Evolutionary conservation across 2,113 vertebrate species (phyloP), one percentile per base, ranked within the genome.

Genomic region (Dicrurus megarhynchus): DNA sequence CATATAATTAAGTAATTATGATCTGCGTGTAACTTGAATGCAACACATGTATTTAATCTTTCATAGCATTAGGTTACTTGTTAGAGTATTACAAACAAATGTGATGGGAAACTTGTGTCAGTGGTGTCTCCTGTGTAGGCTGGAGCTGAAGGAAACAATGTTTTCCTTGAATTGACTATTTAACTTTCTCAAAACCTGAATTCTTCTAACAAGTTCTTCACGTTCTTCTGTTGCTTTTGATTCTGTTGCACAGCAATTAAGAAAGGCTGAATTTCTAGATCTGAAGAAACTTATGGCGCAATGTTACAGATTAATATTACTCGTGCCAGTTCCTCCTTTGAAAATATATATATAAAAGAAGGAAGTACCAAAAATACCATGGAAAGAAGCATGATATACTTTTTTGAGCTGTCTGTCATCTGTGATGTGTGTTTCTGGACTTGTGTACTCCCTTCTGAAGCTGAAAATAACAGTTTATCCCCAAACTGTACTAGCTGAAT

Each of bases 1-100:
- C 86, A 84, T 93, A 81, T 89, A 93, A 97, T 97, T 96, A 94
- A 84, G 87, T 75, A 96, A 96, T 95, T 96, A 90, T 49, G 57
- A 93, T 53, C 67, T 74, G 79, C 77, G 61, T 1, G 3, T 41
- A 81, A 69, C 65, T 92, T 82, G 74, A 93, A 91, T 73, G 30
- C 81, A 76, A 87, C 93, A 94, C 53, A 79, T 92, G 91, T 42
- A 75, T 89, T 84, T 90, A 93, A 96, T 97, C 74, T 93, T 82
- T 71, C 41, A 39, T 79, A 93, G 49, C 32, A 73, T 87, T 92
- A 93, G 86, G 73, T 93, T 92, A 37, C 88, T 97, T 84, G 64
- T 89, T 84, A 87, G 46, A 22, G 32, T 46, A 87, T 84, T 90
- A 76, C 35, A 96, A 96, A 81, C 89, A 90, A 94, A 75, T 75